Evolutionary conservation across 2,888 invertebrate genomes (phyloP), one percentile per base, ranked within the genome.

Genomic region (Trachelus tabidus): DNA sequence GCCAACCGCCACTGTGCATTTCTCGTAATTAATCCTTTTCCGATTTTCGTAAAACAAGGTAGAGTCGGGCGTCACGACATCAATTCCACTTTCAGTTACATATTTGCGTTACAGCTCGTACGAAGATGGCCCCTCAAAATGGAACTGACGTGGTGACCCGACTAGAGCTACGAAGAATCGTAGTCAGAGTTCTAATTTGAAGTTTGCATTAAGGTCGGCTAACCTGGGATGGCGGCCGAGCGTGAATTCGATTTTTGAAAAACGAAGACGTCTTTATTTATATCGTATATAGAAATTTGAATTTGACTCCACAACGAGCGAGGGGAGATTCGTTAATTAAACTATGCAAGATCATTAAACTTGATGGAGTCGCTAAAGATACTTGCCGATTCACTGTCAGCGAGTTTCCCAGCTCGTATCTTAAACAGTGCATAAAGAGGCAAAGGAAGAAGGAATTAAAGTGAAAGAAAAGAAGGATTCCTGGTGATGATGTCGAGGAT

Each of bases 1-100:
- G 75, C 75, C 75, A 75, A 78, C 78, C 56, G 83, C 79, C 85
- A 80, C 77, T 79, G 78, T 80, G 77, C 79, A 76, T 79, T 56
- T 82, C 79, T 83, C 81, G 87, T 83, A 85, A 87, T 85, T 83
- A 84, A 84, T 81, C 76, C 79, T 81, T 79, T 81, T 75, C 78
- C 69, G 31, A 71, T 31, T 34, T 71, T 34, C 31, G 23, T 15
- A 56, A 2, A 56, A 56, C 56, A 9, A 56, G 23, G 23, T 23
- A 15, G 12, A 37, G 4, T 37, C 37, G 4, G 4, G 12, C 15
- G 37, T 12, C 37, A 37, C 4, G 37, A 15, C 37, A 4, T 37
- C 37, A 15, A 12, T 12, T 37, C 1, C 4, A 37, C 37, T 37
- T 15, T 37, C 4, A 15, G 12, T 4, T 12, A 37, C 37, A 15